phyloP scores from a whole-genome alignment of 2,888 invertebrate genomes.

The Spatulosminthurus flaviceps region DNA sequence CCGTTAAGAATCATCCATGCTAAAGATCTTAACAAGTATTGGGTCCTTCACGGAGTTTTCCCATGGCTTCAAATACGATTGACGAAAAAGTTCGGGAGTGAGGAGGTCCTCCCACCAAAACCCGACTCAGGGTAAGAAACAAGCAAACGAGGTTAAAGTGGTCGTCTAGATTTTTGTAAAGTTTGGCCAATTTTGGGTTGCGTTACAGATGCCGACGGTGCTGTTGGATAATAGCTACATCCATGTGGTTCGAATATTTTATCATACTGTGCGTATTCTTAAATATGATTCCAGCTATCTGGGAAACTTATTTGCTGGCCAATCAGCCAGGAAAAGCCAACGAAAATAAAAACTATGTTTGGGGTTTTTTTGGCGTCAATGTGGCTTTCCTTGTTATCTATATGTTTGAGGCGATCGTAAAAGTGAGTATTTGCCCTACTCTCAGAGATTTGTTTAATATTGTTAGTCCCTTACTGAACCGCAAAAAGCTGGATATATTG shows the following conservation, averaged over 20 bases:
- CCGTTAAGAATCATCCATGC: conserved; percentile 67
- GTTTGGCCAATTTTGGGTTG: too few species aligned
- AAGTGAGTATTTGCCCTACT: conserved; percentile 53
- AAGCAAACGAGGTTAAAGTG: too few species aligned
- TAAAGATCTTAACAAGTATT: conserved; percentile 68
- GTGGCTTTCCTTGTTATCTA: conserved; percentile 53
- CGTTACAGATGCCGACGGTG: conserved; percentile 66
- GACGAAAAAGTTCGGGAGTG: conserved; percentile 62
- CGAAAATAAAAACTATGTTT: background rate
- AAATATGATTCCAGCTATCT: conserved; percentile 62
- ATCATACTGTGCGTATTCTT: conserved; percentile 59
- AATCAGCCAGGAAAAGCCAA: background rate
- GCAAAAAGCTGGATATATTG: too few species aligned
- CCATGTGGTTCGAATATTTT: conserved; percentile 67
- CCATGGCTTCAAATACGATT: conserved; percentile 69
- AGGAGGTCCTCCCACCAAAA: conserved; percentile 54
- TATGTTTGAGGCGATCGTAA: conserved; percentile 55
- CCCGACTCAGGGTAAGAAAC: conserved; percentile 63
- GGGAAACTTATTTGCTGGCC: conserved; percentile 65
- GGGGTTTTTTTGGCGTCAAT: conserved; percentile 46
- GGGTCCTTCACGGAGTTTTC: conserved; percentile 68
- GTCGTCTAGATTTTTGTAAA: too few species aligned
- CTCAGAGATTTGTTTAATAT: too few species aligned
- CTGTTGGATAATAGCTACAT: conserved; percentile 66
- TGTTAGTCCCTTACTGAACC: too few species aligned